Percentiles rank a stretch among this genome's conserved stretches.
Evolutionary conservation across 1,140 invertebrate genomes (phyloP).

Genomic region (Maconellicoccus hirsutus): DNA sequence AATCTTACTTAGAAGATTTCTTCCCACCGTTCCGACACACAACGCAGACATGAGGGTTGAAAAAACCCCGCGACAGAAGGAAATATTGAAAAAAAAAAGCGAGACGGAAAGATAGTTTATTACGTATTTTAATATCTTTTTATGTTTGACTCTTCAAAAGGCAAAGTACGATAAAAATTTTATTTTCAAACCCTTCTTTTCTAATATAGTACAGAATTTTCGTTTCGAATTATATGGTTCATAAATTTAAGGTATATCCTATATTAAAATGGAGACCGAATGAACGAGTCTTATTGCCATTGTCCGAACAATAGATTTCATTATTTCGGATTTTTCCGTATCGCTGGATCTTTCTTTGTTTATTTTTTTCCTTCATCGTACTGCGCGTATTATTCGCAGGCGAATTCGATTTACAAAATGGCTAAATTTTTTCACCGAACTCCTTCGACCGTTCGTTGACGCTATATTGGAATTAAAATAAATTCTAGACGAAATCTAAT

Average conservation of each 20-base stretch:
- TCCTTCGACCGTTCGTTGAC: no score
- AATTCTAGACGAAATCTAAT: no score
- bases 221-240: slow-evolving; percentile 8
- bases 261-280: not conserved
- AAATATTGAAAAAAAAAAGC: no score
- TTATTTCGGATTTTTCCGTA: not conserved
- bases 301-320: slow-evolving; percentile 8
- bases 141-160: not conserved
- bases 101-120: not conserved
- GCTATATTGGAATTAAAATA: no score
- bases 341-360: not conserved
- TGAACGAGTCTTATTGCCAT: slow-evolving; percentile 3
- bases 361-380: not conserved
- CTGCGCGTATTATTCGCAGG: no score
- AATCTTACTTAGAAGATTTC: not conserved
- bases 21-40: not conserved
- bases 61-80: no score
- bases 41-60: no score
- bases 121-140: slow-evolving; percentile 10
- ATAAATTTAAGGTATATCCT: slow-evolving; percentile 6
- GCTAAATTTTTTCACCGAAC: no score
- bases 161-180: slow-evolving; percentile 5
- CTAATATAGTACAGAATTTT: not conserved
- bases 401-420: no score
- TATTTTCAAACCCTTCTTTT: slow-evolving; percentile 1